phyloP scores from a whole-genome alignment of 1,140 invertebrate species.

The Drosophila bocqueti region DNA sequence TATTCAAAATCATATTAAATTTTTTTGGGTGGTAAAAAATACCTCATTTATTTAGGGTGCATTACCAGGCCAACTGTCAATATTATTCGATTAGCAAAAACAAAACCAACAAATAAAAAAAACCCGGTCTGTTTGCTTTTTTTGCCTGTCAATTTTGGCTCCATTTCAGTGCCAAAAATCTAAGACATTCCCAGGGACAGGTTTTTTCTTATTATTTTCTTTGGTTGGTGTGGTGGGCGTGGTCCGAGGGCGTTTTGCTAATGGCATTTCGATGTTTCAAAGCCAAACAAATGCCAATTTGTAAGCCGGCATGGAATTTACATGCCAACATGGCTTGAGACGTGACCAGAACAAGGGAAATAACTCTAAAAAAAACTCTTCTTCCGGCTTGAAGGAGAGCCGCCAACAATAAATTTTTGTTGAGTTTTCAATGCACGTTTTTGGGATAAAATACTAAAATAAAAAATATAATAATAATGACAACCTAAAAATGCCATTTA shows the following conservation, averaged over 20 bases:
- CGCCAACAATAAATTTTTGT: neutral
- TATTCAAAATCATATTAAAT: neutral
- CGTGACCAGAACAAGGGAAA: conserved; percentile 32
- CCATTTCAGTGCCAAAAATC: conserved; percentile 49
- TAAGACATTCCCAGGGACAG: conserved; percentile 27
- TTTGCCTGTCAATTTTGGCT: conserved; percentile 49
- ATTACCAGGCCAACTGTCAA: conserved; percentile 69
- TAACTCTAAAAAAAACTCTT: conserved; percentile 3
- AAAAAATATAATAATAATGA: neutral
- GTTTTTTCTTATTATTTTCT: conserved; percentile 18
- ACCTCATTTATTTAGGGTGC: conserved; percentile 37
- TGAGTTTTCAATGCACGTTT: neutral
- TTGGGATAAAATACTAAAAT: neutral
- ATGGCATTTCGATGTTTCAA: conserved; percentile 66
- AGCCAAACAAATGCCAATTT: conserved; percentile 38
- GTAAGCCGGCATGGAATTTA: conserved; percentile 30
- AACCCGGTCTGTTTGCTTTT: conserved; percentile 34
- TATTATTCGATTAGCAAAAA: conserved; percentile 57
- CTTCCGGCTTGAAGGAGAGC: conserved; percentile 13
- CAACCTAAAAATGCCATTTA: no score
- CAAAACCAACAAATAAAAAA: conserved; percentile 22
- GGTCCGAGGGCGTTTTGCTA: conserved; percentile 55
- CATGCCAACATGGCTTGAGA: conserved; percentile 10
- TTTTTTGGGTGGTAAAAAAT: conserved; percentile 10
- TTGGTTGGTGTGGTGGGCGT: conserved; percentile 11